Conservation (phyloP, 2,113 vertebrate genomes). For the Suncus etruscus region DNA sequence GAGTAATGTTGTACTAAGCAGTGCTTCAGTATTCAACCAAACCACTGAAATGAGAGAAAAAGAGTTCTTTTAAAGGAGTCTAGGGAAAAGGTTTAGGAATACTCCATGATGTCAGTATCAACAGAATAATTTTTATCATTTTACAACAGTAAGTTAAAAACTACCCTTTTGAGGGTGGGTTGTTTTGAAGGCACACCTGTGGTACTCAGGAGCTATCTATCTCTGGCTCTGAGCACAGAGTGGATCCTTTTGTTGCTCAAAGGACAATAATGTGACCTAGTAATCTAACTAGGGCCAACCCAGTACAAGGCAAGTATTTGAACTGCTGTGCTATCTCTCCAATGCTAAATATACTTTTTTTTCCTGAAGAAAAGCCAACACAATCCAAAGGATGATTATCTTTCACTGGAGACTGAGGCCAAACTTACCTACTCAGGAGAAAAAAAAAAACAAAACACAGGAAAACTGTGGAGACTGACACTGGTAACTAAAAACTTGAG, state of each 20-base stretch:
- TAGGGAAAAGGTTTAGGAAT: neutral
- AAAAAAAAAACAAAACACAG: neutral
- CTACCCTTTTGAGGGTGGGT: too few species aligned
- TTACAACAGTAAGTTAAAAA: too few species aligned
- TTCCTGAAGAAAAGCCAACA: slow-evolving; percentile 52
- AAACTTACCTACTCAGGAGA: neutral
- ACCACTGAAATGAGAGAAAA: neutral
- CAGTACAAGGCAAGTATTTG: too few species aligned
- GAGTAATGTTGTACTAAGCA: neutral
- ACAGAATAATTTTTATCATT: neutral
- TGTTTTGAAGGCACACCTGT: too few species aligned
- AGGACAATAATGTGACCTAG: too few species aligned
- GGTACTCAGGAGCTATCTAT: too few species aligned
- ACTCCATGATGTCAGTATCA: neutral
- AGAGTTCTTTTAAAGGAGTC: neutral
- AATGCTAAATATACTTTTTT: neutral
- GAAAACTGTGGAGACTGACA: too few species aligned
- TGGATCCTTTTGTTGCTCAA: too few species aligned
- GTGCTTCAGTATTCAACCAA: neutral
- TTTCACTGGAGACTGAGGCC: neutral
- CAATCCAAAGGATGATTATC: neutral
- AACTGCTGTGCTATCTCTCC: too few species aligned
- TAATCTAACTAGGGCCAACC: too few species aligned
- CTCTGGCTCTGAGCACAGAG: too few species aligned
- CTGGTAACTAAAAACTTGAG: neutral